phyloP scores from a whole-genome alignment of 2,797 vertebrate species.

The Malacoctenus gilli region DNA sequence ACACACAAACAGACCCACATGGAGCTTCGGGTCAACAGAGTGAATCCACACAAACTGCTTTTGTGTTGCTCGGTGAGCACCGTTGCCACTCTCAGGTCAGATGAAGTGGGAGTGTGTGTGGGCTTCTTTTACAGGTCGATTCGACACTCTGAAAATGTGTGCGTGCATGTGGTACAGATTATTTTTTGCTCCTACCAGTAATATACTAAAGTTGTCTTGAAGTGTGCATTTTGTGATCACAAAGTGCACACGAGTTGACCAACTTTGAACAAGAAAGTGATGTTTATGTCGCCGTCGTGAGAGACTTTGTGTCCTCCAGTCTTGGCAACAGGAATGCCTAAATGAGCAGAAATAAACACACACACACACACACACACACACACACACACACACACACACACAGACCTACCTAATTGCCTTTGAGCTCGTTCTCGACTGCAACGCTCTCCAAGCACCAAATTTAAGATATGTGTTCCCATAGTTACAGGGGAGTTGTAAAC shows the following conservation, averaged over 20 bases:
- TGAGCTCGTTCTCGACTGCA: conserved; percentile 5
- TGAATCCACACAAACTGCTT: conserved; percentile 15
- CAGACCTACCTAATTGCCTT: conserved; percentile 21
- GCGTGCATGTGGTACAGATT: background rate
- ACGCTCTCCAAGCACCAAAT: conserved; percentile 3
- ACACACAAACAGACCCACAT: conserved; percentile 13
- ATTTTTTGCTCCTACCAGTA: background rate
- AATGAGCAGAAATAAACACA: conserved; percentile 22
- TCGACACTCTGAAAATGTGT: conserved; percentile 36
- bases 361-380: conserved; percentile 8
- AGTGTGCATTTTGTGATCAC: background rate
- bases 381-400: background rate
- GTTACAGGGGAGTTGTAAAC: conserved; percentile 22
- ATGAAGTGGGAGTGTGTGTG: conserved; percentile 54
- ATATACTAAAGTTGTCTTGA: background rate
- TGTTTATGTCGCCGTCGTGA: too few relatives aligned
- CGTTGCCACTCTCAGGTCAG: conserved; percentile 26
- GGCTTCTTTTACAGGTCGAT: conserved; percentile 52
- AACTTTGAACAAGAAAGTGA: too few relatives aligned
- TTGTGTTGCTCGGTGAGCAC: conserved; percentile 34
- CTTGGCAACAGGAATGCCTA: background rate
- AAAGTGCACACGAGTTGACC: background rate
- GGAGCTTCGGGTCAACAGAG: conserved; percentile 15
- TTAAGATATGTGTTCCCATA: conserved; percentile 11
- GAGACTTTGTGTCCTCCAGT: too few relatives aligned